These are phyloP conservation scores for Campylomormyrus tamandua DNA, from an alignment of 2,113 vertebrate genomes.

Conservation along the genomic window DNA sequence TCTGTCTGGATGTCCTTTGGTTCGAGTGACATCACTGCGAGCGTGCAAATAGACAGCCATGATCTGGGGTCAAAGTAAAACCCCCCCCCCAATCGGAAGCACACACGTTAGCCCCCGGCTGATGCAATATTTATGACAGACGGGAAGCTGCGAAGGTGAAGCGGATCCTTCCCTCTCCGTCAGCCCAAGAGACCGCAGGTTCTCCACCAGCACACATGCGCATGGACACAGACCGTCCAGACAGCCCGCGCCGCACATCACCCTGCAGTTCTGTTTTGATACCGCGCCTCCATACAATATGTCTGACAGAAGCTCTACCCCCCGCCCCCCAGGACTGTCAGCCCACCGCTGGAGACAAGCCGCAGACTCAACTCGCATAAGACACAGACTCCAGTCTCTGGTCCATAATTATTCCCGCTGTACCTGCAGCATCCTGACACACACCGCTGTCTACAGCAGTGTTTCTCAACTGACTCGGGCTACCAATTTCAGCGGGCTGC, in stretches of 20 bases:
- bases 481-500: no score
- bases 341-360: not conserved
- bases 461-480: not conserved
- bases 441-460: not conserved
- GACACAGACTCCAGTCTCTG: not conserved
- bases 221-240: not conserved
- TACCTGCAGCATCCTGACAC: not conserved
- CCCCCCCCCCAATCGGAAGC: not conserved
- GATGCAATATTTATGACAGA: constrained; percentile 31
- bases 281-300: not conserved
- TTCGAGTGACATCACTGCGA: not conserved
- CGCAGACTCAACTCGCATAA: not conserved
- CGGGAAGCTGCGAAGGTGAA: constrained; percentile 30
- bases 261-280: not conserved
- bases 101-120: not conserved
- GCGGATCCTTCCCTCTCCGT: not conserved
- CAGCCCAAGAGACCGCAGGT: not conserved
- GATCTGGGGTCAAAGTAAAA: not conserved
- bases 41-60: not conserved
- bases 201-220: not conserved
- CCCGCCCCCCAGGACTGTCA: not conserved
- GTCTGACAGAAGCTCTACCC: not conserved
- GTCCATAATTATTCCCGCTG: not conserved
- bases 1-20: not conserved
- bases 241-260: not conserved